Evolutionary conservation across 2,797 vertebrate genomes (phyloP).

Genomic region (Bradypus variegatus): DNA sequence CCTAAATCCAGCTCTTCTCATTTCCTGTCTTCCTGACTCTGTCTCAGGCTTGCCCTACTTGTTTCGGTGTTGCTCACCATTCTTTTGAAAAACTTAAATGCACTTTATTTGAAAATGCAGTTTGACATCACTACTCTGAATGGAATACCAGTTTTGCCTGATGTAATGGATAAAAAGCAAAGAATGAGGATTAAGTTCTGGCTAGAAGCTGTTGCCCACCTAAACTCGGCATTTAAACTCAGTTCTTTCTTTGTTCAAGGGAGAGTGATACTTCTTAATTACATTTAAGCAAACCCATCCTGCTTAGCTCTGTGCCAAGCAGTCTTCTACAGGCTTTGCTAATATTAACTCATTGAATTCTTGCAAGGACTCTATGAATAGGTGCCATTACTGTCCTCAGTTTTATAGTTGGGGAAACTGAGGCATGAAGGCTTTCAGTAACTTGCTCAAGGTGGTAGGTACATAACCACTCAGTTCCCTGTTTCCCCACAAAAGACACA

Average conservation of each 20-base stretch:
- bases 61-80: background rate
- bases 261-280: background rate
- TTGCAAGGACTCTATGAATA: background rate
- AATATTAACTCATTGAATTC: background rate
- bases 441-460: background rate
- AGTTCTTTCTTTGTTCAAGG: background rate
- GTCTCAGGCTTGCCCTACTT: background rate
- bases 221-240: background rate
- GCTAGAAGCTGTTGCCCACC: background rate
- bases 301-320: background rate
- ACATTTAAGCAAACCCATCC: background rate
- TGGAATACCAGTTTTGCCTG: background rate
- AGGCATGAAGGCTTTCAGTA: background rate
- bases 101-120: background rate
- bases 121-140: background rate
- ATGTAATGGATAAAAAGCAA: background rate
- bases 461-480: background rate
- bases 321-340: background rate
- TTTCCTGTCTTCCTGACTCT: background rate
- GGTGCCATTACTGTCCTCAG: too few relatives aligned
- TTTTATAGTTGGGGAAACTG: background rate
- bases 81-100: background rate
- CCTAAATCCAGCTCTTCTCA: background rate
- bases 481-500: background rate
- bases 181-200: background rate